Evolutionary conservation across 2,113 vertebrate genomes (phyloP).

Genomic region (Chaenocephalus aceratus): DNA sequence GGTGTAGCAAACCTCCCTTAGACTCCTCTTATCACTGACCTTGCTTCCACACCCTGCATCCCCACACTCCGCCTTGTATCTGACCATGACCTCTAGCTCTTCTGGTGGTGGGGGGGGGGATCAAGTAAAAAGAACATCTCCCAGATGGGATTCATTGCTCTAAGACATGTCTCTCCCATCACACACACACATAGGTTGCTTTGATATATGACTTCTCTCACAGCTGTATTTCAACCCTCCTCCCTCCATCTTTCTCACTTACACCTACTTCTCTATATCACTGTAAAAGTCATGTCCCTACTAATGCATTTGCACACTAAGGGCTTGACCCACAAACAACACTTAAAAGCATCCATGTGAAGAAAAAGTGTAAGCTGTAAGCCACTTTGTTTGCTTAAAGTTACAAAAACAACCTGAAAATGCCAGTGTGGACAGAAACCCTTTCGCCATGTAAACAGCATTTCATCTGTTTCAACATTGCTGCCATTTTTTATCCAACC

Average conservation of each 20-base stretch:
- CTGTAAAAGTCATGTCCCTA: constrained; percentile 14
- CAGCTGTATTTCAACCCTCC: constrained; percentile 5
- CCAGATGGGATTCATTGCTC: constrained; percentile 16
- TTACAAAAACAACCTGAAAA: neutral
- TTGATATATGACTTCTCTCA: neutral
- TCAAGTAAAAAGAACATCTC: constrained; percentile 16
- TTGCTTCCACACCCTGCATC: neutral
- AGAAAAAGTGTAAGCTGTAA: no score
- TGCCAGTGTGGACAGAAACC: constrained; percentile 2
- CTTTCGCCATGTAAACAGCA: neutral
- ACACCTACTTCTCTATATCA: constrained; percentile 5
- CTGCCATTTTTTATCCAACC: neutral
- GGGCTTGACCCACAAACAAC: neutral
- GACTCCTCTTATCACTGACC: constrained; percentile 11
- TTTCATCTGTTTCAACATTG: neutral
- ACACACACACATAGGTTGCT: constrained; percentile 8
- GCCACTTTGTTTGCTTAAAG: neutral
- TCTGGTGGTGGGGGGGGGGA: neutral
- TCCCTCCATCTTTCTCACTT: constrained; percentile 10
- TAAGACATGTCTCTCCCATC: constrained; percentile 16
- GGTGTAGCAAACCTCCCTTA: neutral
- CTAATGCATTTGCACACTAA: neutral
- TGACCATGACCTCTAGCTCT: constrained; percentile 47
- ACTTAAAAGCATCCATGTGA: neutral
- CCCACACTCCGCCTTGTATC: constrained; percentile 1